Conservation (phyloP, 1,140 invertebrate species). For the Chrysoperla carnea region DNA sequence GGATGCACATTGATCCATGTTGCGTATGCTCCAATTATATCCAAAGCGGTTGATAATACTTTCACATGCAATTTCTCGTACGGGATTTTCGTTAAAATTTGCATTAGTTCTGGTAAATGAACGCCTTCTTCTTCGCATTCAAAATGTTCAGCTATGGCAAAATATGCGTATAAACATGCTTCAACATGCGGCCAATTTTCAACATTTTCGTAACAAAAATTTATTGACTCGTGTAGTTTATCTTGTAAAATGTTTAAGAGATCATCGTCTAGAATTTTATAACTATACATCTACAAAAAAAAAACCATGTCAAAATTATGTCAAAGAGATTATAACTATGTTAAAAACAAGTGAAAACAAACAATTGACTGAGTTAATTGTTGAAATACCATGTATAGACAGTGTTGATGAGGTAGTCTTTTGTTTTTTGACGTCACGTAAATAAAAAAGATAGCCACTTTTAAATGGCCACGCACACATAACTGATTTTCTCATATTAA, state of each 20-base stretch:
- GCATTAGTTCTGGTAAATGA: constrained; percentile 44
- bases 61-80: constrained; percentile 36
- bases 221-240: constrained; percentile 31
- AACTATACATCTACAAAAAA: constrained; percentile 58
- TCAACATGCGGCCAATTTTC: constrained; percentile 47
- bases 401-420: too few species aligned
- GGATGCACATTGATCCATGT: constrained; percentile 62
- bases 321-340: too few species aligned
- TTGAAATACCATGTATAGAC: too few species aligned
- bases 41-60: constrained; percentile 47
- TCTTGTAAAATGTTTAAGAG: constrained; percentile 44
- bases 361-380: too few species aligned
- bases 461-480: too few species aligned
- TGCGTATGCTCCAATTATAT: constrained; percentile 61
- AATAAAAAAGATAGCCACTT: too few species aligned
- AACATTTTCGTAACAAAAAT: constrained; percentile 23
- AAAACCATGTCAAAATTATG: too few species aligned
- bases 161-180: constrained; percentile 65
- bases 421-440: too few species aligned
- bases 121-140: constrained; percentile 34
- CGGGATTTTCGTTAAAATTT: constrained; percentile 44
- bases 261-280: constrained; percentile 51
- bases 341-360: too few species aligned
- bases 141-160: constrained; percentile 60
- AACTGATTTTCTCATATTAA: too few species aligned